Conservation (phyloP, 2,888 invertebrate species). For the Idaea dimidiata region DNA sequence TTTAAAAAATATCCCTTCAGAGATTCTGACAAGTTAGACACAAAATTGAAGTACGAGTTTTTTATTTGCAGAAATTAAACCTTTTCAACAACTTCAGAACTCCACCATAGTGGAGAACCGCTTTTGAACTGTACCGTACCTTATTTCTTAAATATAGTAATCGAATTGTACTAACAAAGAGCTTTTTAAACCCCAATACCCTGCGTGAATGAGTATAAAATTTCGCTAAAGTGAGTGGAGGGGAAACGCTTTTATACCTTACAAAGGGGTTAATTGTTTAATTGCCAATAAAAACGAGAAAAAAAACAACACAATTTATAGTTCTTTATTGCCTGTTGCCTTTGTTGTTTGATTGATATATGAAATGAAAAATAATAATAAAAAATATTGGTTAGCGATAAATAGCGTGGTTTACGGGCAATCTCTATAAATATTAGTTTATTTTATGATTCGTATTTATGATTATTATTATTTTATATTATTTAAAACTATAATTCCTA, state of each 20-base stretch:
- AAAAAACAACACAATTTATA: conserved; percentile 59
- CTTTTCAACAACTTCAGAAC: too few species aligned
- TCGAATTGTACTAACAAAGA: conserved; percentile 26
- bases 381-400: conserved; percentile 7
- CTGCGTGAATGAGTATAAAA: conserved; percentile 72
- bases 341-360: conserved; percentile 12
- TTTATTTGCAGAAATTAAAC: conserved; percentile 21
- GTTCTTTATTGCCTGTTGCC: conserved; percentile 45
- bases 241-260: conserved; percentile 58
- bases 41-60: not conserved
- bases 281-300: conserved; percentile 77
- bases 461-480: too few species aligned
- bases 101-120: too few species aligned
- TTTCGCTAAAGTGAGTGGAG: conserved; percentile 58
- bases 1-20: not conserved
- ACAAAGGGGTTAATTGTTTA: conserved; percentile 77
- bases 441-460: too few species aligned
- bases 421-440: too few species aligned
- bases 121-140: conserved; percentile 40
- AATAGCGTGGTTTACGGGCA: not conserved
- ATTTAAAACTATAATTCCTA: too few species aligned
- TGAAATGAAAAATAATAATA: conserved; percentile 2
- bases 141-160: conserved; percentile 36
- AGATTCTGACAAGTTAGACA: not conserved
- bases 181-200: conserved; percentile 66